Evolutionary conservation across 2,797 vertebrate species (phyloP).

Genomic region (Phataginus tricuspis): DNA sequence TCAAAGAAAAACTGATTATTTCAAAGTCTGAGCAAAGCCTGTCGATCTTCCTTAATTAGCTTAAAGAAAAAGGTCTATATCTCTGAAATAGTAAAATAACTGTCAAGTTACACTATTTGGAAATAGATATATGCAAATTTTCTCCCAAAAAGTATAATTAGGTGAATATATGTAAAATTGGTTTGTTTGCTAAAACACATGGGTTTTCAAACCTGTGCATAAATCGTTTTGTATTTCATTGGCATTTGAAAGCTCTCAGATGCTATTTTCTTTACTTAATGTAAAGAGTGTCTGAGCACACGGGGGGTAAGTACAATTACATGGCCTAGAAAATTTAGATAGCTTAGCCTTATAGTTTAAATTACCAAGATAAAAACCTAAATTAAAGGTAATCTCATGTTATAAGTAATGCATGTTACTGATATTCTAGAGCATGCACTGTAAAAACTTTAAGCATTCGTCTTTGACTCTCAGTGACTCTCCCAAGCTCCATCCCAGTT

Average conservation of each 20-base stretch:
- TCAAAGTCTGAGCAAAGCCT: not conserved
- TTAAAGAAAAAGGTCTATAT: not conserved
- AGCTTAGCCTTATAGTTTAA: not conserved
- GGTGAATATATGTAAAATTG: not conserved
- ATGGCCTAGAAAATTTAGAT: not conserved
- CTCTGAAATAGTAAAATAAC: slow-evolving; percentile 21
- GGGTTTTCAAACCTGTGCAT: not conserved
- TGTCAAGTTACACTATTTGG: not conserved
- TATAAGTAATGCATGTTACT: no score
- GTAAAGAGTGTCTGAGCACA: not conserved
- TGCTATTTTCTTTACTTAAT: not conserved
- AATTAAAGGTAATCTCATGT: not conserved
- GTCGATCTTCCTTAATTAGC: not conserved
- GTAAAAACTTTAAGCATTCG: not conserved
- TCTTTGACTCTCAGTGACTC: not conserved
- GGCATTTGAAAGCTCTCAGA: not conserved
- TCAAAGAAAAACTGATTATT: slow-evolving; percentile 2
- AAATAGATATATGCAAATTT: not conserved
- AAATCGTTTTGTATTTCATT: not conserved
- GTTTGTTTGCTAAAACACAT: not conserved
- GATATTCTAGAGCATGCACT: not conserved
- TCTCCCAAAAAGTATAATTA: not conserved
- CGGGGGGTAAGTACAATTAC: not conserved
- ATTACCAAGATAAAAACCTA: not conserved
- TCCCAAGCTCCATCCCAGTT: not conserved